Base-by-base conservation (phyloP, 2,797 vertebrate species). In the Xerus rutilus region DNA sequence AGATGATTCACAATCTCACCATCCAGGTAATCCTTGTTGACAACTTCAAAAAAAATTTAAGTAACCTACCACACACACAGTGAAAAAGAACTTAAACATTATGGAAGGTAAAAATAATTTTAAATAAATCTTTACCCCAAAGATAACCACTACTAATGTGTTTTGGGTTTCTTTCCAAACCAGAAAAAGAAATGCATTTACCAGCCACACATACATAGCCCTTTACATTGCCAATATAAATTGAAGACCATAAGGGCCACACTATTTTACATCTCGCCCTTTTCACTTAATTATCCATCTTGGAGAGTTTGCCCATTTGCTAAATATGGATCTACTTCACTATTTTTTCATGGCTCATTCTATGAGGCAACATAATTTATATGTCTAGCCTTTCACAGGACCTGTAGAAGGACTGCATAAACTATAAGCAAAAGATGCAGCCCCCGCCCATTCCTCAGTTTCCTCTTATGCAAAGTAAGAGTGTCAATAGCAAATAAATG, bases 21-120 rank as follows among this genome's bases (percentile, higher is more conserved):
- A 54, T 76, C 35, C 13, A 84, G 39, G 85, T 73, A 92, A 74
- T 25, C 18, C 47, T 78, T 94, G 52, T n/a, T 92, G 78, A 95
- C 11, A 95, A 78, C 81, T 76, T 57, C 69, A 88, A 32, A 39
- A 30, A 54, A 52, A 43, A 28, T 65, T 69, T 72, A 54, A 93
- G 30, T 78, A 54, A 52, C 23, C 47, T 47, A 83, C 20, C 47
- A 45, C 54, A 52, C 57, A 52, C 57, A 30, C 1, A 6, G 69
- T 89, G 20, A 83, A 77, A 83, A 30, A 45, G 28, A 54, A 17
- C 69, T 89, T 28, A 89, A 79, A 73, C 32, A 17, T 49, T n/a
- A 25, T n/a, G 4, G 23, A 84, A 43, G 17, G 69, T 78, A 67
- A 90, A 94, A 86, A 62, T 49, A 89, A 91, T 35, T 93, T 91